Evolutionary conservation across 2,113 vertebrate species (phyloP), one percentile per base, ranked within the genome.

Genomic region (Dicerorhinus sumatrensis): DNA sequence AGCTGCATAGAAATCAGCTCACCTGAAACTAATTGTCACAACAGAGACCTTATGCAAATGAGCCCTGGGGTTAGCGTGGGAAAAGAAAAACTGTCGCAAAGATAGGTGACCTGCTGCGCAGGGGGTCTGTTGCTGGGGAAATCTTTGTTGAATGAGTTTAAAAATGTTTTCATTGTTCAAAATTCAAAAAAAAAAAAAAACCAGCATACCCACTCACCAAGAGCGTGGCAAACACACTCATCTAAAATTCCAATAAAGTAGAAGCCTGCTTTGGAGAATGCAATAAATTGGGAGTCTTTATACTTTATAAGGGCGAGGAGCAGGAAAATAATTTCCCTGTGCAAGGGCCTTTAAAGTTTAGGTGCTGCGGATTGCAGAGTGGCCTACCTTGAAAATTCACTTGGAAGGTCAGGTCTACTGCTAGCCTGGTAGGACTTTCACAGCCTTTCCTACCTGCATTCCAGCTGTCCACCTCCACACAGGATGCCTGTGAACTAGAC

Each of bases 21-120:
- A 99, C 99, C 99, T 99, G 99, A 99, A 99, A 99, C 99, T 99
- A 99, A 99, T 99, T 99, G 99, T 99, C 99, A 99, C 99, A 99
- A 99, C 99, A 99, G 99, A 99, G 99, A 99, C 99, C 99, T 98
- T 99, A 99, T 99, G 99, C 99, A 99, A 99, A 99, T 99, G 99
- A 99, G 99, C 99, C 99, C 99, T 98, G 99, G 99, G 99, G 99
- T 99, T 99, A 99, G 99, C 99, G 99, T 99, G 99, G 99, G 99
- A 99, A 99, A 99, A 99, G 99, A 99, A 99, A 99, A 99, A 99
- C 99, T 99, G 99, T 99, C 99, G 99, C 99, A 99, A 99, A 99
- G 99, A 99, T 99, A 99, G 99, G 99, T 99, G 99, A 99, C 99
- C 99, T 99, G 99, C 99, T 99, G 99, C 99, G 99, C 99, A 99